Evolutionary conservation across 2,797 vertebrate species (phyloP).

Genomic region (Pristis pectinata): DNA sequence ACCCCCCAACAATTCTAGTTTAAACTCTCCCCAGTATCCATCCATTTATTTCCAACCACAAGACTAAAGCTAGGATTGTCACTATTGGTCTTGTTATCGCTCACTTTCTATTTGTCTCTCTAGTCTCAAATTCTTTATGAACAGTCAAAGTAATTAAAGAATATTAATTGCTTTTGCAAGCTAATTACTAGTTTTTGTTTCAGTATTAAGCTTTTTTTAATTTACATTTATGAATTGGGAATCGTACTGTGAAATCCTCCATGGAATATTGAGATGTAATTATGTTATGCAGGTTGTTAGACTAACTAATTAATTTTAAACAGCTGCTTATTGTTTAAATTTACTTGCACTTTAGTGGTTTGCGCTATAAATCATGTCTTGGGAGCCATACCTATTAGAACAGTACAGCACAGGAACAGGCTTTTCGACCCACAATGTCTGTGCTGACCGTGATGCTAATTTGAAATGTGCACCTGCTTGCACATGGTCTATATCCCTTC

Average conservation of each 20-base stretch:
- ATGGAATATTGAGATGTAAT: neutral
- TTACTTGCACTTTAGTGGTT: neutral
- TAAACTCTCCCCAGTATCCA: no score
- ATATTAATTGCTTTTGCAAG: neutral
- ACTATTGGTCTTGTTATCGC: no score
- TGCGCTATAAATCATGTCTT: neutral
- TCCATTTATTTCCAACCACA: neutral
- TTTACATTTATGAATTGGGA: neutral
- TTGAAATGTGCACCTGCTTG: no score
- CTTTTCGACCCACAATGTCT: no score
- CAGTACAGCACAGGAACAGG: no score
- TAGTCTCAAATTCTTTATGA: neutral
- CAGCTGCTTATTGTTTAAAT: neutral
- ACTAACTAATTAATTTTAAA: neutral
- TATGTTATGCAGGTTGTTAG: slow-evolving; percentile 19
- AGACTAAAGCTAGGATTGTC: neutral
- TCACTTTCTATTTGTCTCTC: neutral
- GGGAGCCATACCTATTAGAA: neutral
- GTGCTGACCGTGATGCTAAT: no score
- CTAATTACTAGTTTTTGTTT: neutral
- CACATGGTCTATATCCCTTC: no score
- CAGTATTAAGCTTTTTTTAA: neutral
- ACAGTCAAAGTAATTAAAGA: neutral
- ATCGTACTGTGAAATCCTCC: neutral
- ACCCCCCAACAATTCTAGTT: no score